A percentile compares a stretch with the other conserved stretches of the same genome.
Evolutionary conservation across 2,888 invertebrate species (phyloP).

Genomic region (Taenaris catops): DNA sequence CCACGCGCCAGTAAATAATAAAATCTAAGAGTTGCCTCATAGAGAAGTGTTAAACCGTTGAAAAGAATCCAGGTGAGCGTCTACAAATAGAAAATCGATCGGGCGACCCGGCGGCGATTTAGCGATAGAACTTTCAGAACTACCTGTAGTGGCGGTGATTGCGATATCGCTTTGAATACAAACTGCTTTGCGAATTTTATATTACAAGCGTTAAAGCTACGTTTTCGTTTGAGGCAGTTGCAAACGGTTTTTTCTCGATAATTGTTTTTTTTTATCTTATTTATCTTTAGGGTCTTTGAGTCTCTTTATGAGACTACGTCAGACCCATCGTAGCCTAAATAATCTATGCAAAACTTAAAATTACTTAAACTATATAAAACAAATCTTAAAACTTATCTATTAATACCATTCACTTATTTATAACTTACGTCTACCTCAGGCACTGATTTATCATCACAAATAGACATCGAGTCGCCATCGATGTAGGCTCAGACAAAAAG

Average conservation of each 20-base stretch:
- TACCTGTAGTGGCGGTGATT: slow-evolving; percentile 21
- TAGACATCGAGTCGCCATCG: too few relatives aligned
- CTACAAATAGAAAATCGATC: slow-evolving; percentile 42
- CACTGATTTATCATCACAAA: too few relatives aligned
- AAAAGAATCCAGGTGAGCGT: slow-evolving; percentile 33
- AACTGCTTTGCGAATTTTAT: slow-evolving; percentile 19
- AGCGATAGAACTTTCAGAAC: slow-evolving; percentile 20
- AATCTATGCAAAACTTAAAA: too few relatives aligned
- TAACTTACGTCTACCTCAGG: too few relatives aligned
- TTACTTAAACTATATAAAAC: too few relatives aligned
- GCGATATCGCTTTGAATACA: slow-evolving; percentile 19
- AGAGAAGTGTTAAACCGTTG: slow-evolving; percentile 28
- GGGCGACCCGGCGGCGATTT: slow-evolving; percentile 19
- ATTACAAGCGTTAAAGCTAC: slow-evolving; percentile 8
- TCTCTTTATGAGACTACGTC: too few relatives aligned
- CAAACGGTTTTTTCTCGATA: slow-evolving; percentile 1
- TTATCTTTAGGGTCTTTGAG: too few relatives aligned
- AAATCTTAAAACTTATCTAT: too few relatives aligned
- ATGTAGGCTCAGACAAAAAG: too few relatives aligned
- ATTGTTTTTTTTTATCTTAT: too few relatives aligned
- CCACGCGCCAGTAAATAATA: slow-evolving; percentile 14
- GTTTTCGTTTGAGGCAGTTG: slow-evolving; percentile 2
- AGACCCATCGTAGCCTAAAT: too few relatives aligned
- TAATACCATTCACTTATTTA: too few relatives aligned
- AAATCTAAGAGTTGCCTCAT: slow-evolving; percentile 27